phyloP scores from a whole-genome alignment of 2,113 vertebrate species.

The Anser brachyrhynchus region DNA sequence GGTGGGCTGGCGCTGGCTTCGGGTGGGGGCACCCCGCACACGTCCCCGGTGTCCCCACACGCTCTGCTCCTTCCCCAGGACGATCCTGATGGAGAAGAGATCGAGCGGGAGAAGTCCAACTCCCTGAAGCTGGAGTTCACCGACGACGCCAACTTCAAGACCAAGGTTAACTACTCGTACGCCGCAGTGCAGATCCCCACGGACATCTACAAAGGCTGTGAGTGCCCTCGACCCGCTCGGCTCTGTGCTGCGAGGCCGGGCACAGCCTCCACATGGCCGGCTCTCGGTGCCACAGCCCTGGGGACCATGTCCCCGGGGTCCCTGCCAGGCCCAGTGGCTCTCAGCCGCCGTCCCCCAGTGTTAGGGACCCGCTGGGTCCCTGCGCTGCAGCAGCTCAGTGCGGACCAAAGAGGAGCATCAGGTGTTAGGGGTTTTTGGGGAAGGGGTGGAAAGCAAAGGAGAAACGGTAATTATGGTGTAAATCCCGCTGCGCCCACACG shows the following conservation, averaged over 20 bases:
- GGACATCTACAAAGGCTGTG: conserved; percentile 99
- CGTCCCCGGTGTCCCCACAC: accelerated
- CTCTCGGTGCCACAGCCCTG: neutral
- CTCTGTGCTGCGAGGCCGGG: neutral
- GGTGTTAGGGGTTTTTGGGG: neutral
- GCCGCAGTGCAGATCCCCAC: conserved; percentile 98
- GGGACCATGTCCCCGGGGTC: accelerated
- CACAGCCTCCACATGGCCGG: neutral
- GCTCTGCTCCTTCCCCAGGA: conserved; percentile 74
- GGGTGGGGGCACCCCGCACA: accelerated
- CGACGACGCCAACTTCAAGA: conserved; percentile 93
- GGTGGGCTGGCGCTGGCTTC: neutral
- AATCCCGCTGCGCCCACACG: neutral
- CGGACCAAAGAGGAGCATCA: accelerated
- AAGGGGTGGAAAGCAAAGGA: neutral
- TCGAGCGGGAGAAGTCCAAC: conserved; percentile 80
- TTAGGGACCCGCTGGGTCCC: too few species aligned
- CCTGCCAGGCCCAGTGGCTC: neutral
- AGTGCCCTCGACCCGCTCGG: conserved; percentile 67
- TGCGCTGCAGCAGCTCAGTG: neutral
- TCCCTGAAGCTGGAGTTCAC: conserved; percentile 92
- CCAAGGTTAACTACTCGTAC: conserved; percentile 97
- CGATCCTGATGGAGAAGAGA: conserved; percentile 88
- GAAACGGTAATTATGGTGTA: neutral
- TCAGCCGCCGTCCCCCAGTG: neutral